Evolutionary conservation across 2,888 invertebrate genomes (phyloP).

Genomic region (Pilophorus perplexus): DNA sequence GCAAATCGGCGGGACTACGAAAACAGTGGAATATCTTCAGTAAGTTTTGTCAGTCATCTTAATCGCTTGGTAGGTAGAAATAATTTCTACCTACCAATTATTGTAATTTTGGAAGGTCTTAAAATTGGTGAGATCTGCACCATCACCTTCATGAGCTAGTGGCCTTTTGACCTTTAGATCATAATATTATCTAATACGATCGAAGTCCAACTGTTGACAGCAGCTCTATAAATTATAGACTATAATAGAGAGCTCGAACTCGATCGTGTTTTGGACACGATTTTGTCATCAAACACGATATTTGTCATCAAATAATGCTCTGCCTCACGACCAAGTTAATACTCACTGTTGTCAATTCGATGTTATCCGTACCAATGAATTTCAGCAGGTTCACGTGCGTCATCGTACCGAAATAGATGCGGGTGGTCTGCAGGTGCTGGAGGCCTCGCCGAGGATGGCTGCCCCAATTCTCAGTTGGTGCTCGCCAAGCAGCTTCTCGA

Average conservation of each 20-base stretch:
- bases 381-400: slow-evolving; percentile 15
- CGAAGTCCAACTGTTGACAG: too few relatives aligned
- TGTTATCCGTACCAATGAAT: background rate
- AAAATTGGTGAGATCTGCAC: background rate
- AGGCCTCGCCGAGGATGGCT: slow-evolving; percentile 85
- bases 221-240: too few relatives aligned
- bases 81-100: slow-evolving; percentile 6
- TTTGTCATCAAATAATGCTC: too few relatives aligned
- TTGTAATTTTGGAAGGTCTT: background rate
- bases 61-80: background rate
- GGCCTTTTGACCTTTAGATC: too few relatives aligned
- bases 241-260: too few relatives aligned
- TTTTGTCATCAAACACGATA: too few relatives aligned
- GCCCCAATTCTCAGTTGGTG: slow-evolving; percentile 84
- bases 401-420: background rate
- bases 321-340: too few relatives aligned
- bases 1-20: slow-evolving; percentile 51
- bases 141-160: too few relatives aligned
- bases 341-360: background rate
- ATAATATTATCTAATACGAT: too few relatives aligned
- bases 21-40: slow-evolving; percentile 76
- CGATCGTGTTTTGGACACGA: too few relatives aligned
- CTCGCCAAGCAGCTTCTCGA: slow-evolving; percentile 79
- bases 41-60: slow-evolving; percentile 52
- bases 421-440: slow-evolving; percentile 73